Conservation (phyloP, 2,113 vertebrate genomes). For the Oplegnathus fasciatus region DNA sequence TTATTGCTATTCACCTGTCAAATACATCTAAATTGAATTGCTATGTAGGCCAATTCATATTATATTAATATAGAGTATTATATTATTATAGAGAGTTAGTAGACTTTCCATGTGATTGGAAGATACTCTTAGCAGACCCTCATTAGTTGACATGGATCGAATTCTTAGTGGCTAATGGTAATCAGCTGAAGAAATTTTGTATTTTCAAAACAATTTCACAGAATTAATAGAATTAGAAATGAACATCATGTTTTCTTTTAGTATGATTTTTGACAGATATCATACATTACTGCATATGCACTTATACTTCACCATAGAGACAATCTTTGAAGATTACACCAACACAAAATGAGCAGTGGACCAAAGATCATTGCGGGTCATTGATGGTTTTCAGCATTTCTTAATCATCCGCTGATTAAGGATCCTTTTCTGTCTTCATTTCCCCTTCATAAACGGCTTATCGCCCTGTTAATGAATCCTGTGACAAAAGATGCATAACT, state of each 20-base stretch:
- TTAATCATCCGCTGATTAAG: constrained; percentile 48
- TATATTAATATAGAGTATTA: no score
- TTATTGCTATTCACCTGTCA: not conserved
- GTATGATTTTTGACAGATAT: not conserved
- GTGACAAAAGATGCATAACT: constrained; percentile 51
- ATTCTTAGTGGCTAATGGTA: not conserved
- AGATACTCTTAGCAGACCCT: no score
- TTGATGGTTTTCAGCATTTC: constrained; percentile 28
- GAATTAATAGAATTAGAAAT: not conserved
- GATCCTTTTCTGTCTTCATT: constrained; percentile 29
- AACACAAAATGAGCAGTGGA: constrained; percentile 3
- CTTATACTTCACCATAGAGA: not conserved
- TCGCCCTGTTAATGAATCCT: constrained; percentile 44
- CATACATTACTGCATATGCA: not conserved
- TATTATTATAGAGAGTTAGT: no score
- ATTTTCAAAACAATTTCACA: not conserved
- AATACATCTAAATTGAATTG: not conserved
- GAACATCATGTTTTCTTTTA: not conserved
- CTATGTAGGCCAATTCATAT: no score
- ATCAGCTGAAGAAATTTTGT: no score
- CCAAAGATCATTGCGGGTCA: constrained; percentile 33
- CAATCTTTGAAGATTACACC: constrained; percentile 3
- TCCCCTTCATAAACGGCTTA: constrained; percentile 29
- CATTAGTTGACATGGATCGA: not conserved
- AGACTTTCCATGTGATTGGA: not conserved